phyloP scores from a whole-genome alignment of 2,797 vertebrate species.

The Sarcophilus harrisii region DNA sequence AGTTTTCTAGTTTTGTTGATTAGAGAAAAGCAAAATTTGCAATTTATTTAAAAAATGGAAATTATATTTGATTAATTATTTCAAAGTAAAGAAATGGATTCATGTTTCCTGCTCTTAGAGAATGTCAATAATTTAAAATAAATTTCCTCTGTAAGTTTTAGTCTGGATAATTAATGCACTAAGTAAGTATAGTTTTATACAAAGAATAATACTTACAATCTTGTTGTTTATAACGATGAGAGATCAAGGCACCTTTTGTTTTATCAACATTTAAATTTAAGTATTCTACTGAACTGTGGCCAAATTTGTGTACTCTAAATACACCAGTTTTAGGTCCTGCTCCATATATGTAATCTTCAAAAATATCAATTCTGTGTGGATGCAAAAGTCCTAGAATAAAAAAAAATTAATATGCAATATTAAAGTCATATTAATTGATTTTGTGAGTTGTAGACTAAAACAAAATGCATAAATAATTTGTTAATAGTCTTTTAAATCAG shows the following conservation, averaged over 20 bases:
- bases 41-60: not conserved
- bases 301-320: conserved; percentile 96
- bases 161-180: not conserved
- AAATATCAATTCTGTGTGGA: conserved; percentile 96
- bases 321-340: conserved; percentile 94
- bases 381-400: conserved; percentile 91
- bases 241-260: conserved; percentile 94
- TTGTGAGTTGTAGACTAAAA: not conserved
- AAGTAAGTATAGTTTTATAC: not conserved
- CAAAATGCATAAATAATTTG: not conserved
- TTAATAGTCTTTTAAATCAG: not conserved
- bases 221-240: conserved; percentile 96
- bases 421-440: not conserved
- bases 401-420: not conserved
- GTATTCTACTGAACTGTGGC: conserved; percentile 90
- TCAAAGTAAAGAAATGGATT: not conserved
- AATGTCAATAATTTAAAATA: conserved; percentile 18
- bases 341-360: conserved; percentile 98
- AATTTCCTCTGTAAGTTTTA: not conserved
- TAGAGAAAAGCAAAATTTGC: not conserved
- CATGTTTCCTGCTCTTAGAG: not conserved
- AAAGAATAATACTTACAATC: conserved; percentile 89
- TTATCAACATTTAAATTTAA: conserved; percentile 92
- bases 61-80: not conserved
- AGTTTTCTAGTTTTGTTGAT: not conserved